A percentile compares a stretch with the other conserved stretches of the same genome.
Conservation (phyloP, 1,140 invertebrate genomes). For the Halesus radiatus region DNA sequence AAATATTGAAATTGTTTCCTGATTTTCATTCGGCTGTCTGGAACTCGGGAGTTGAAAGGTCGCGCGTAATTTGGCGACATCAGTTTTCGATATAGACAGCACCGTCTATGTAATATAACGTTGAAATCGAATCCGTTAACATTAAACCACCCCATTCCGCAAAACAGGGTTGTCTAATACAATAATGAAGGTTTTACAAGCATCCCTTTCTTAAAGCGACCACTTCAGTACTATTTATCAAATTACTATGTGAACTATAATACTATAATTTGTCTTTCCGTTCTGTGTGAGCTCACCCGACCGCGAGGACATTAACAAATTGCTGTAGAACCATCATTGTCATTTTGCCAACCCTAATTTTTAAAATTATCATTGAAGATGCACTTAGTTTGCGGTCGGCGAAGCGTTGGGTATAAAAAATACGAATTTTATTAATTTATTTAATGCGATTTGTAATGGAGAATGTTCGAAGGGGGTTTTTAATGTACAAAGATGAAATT, state of each 20-base stretch:
- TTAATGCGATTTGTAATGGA: no score
- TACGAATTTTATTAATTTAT: no score
- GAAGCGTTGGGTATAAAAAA: no score
- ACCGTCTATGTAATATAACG: no score
- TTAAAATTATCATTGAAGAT: neutral
- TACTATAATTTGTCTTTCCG: slow-evolving; percentile 48
- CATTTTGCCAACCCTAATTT: neutral
- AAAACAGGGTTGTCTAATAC: slow-evolving; percentile 6
- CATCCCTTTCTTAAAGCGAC: neutral
- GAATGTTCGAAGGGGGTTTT: no score
- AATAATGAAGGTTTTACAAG: slow-evolving; percentile 18
- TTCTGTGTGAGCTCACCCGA: slow-evolving; percentile 17
- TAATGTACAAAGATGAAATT: no score
- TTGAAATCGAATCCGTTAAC: no score
- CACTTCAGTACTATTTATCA: slow-evolving; percentile 50
- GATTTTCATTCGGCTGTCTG: no score
- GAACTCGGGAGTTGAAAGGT: no score
- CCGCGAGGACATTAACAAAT: slow-evolving; percentile 8
- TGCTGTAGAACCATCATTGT: neutral
- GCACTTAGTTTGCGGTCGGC: slow-evolving; percentile 1
- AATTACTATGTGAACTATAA: slow-evolving; percentile 48
- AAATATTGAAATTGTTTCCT: no score
- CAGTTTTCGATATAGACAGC: no score
- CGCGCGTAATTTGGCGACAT: no score
- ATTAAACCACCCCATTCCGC: slow-evolving; percentile 9